Base-by-base conservation (phyloP, 2,797 vertebrate genomes). In the Rhynchonycteris naso region DNA sequence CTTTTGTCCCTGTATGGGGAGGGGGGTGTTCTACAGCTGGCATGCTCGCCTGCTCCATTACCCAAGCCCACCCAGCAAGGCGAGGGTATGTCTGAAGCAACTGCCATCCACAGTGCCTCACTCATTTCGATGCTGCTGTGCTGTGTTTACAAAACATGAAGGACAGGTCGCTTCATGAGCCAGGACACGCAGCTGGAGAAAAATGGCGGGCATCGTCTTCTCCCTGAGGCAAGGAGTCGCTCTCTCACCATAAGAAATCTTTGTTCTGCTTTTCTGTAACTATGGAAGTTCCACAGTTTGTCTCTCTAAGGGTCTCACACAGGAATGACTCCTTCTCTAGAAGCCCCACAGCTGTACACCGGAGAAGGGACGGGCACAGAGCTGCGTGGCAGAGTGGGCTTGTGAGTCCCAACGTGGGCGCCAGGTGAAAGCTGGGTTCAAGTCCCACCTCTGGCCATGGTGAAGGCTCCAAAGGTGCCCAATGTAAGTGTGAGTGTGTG, bases 181-280 rank as follows among this genome's bases (percentile, higher is more conserved):
- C 63, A 2, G n/a, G 11, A 7, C 30, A 43, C 35, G 22, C 30
- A 33, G 52, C 26, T 9, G 30, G 21, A 28, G 24, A 58, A 65
- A 28, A 21, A 22, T 1, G 16, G 43, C 22, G 50, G 38, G 71
- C 22, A 38, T 47, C 22, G 56, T 63, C 47, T 79, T 54, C 47
- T 84, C 30, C 12, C 0, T 4, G 43, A 74, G 59, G 83, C 52
- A 63, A 81, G 33, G 26, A 38, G 16, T 33, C 33, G 33, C 56
- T 81, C 82, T 84, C 75, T 71, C n/a, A 58, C n/a, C 38, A 14
- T 28, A 82, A 87, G 69, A 15, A 38, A 16, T 28, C 65, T 63
- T 80, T 78, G 18, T 43, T 82, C 59, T 71, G 43, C 35, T 75
- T 80, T 71, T 95, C 56, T 58, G 24, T 58, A 33, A 69, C 66